Base-by-base conservation (phyloP, 2,888 invertebrate species). In the Psylliodes chrysocephalus region DNA sequence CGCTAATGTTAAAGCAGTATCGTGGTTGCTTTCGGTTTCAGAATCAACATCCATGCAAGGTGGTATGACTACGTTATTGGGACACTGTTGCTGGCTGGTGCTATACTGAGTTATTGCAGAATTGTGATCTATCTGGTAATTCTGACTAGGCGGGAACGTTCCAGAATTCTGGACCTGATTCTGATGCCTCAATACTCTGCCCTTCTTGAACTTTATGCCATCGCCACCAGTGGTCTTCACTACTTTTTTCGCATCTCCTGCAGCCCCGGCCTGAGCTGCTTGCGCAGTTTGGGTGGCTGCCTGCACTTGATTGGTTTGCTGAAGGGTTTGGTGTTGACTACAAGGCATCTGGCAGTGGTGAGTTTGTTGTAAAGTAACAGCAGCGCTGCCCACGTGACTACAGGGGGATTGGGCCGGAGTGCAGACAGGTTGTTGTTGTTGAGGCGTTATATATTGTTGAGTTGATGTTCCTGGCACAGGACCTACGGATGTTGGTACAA, bases 1-100 rank as follows among this genome's bases (percentile, higher is more conserved):
- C 49, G 98, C 98, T 66, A 99, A 87, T 30, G 98, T 98, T 61
- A 99, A 86, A 57, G 98, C 98, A 2, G 99, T 99, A 84, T 99
- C 99, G 84, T 97, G 96, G 86, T 98, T 98, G 76, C 95, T 95
- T 83, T 99, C 98, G 0, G 98, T 99, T 85, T 96, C 96, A 5
- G 96, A 95, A 84, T 99, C 97, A 70, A 99, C 92, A 82, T 98
- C 96, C 86, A 95, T 92, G 71, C 89, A 86, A 67, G 81, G 82
- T 54, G 86, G 83, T 12, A 78, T 84, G 69, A 78, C 81, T n/a
- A 73, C 35, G 22, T 62, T 63, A 12, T n/a, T 1, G n/a, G 63
- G 49, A 33, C 62, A 49, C 19, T 60, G 66, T 15, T 63, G 67
- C 28, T 60, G 69, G 5, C 71, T 69, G 18, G 75, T 73, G 53